These are phyloP conservation scores for Ia io DNA, from an alignment of 2,113 vertebrate species.

Conservation along the genomic window DNA sequence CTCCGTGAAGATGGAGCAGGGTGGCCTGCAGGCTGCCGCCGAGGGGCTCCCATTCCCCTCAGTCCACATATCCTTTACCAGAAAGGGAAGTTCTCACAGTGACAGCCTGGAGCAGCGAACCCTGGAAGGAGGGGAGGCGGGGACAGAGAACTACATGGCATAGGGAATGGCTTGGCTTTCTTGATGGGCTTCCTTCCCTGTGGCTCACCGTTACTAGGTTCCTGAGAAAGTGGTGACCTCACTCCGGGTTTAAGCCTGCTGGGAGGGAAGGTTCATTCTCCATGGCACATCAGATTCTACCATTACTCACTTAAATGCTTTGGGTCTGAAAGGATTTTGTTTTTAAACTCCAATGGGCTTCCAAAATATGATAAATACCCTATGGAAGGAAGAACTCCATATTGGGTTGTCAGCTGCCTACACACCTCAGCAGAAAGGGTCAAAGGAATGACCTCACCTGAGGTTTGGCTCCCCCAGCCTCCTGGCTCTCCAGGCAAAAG, in stretches of 20 bases:
- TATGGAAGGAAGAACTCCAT: background rate
- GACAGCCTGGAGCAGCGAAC: background rate
- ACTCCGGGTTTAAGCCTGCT: background rate
- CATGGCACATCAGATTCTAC: background rate
- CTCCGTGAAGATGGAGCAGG: conserved; percentile 83
- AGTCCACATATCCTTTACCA: conserved; percentile 93
- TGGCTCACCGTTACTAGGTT: background rate
- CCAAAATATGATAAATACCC: background rate
- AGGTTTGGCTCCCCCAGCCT: background rate
- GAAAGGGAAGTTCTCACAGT: background rate
- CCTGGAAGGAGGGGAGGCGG: background rate
- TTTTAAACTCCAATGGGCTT: conserved; percentile 14
- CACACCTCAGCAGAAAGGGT: background rate
- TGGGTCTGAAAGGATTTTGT: background rate
- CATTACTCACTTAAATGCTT: background rate
- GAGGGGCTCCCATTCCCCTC: conserved; percentile 84
- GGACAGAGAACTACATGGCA: background rate
- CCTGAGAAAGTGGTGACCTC: background rate
- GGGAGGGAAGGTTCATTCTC: background rate
- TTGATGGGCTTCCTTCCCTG: background rate
- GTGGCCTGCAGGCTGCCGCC: conserved; percentile 79
- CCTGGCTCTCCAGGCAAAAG: no score
- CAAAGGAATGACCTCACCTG: background rate
- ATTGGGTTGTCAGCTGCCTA: background rate
- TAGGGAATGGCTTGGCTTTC: background rate